Conservation (phyloP, 1,140 invertebrate species). For the Caenorhabditis remanei region DNA sequence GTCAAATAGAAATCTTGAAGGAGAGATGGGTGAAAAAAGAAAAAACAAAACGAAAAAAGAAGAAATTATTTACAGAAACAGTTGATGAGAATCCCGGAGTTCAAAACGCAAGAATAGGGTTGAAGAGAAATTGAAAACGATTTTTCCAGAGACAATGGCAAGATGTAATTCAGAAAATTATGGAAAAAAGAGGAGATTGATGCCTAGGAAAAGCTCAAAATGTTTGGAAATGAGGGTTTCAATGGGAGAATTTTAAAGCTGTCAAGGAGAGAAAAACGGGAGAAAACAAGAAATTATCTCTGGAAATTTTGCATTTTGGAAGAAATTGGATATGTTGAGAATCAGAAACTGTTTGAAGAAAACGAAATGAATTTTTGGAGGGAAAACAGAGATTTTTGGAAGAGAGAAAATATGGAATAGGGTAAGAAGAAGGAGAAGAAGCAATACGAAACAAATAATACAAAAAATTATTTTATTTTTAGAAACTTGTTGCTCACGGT, state of each 20-base stretch:
- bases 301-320: background rate
- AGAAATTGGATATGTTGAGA: slow-evolving; percentile 19
- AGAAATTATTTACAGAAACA: slow-evolving; percentile 27
- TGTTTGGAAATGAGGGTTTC: background rate
- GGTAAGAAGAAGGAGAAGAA: background rate
- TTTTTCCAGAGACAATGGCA: slow-evolving; percentile 47
- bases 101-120: slow-evolving; percentile 10
- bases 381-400: background rate
- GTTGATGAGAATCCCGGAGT: slow-evolving; percentile 19
- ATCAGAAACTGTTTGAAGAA: background rate
- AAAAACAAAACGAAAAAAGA: background rate
- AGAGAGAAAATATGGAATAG: background rate
- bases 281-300: background rate
- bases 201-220: slow-evolving; percentile 44
- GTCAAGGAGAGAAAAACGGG: background rate
- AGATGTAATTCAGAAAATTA: background rate
- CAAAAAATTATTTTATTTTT: background rate
- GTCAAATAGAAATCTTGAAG: background rate
- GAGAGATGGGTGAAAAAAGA: background rate
- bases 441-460: background rate
- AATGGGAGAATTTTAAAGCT: slow-evolving; percentile 40
- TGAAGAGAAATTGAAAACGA: background rate
- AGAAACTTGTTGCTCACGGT: background rate
- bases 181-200: background rate
- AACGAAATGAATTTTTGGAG: background rate